phyloP scores from a whole-genome alignment of 53 echinoderm and acorn worm species.

The Stichopus horrens region DNA sequence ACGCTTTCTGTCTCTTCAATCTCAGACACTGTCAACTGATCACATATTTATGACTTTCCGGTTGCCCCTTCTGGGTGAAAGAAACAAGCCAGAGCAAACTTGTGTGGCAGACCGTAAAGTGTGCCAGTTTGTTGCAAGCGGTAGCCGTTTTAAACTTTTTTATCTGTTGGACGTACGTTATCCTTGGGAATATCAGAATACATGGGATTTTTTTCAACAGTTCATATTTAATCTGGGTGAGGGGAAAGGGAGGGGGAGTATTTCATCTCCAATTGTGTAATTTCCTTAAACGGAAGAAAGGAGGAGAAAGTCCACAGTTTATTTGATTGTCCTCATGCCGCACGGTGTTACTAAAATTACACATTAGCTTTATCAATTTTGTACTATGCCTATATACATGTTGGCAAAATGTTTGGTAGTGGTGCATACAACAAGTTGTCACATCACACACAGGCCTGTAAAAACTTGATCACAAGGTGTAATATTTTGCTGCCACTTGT shows the following conservation, averaged over 20 bases:
- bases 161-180: conserved; percentile 46
- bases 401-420: too few species aligned
- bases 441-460: too few species aligned
- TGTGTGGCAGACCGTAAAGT: conserved; percentile 32
- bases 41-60: too few species aligned
- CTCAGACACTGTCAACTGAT: too few species aligned
- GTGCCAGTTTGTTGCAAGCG: conserved; percentile 36
- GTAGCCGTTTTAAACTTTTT: conserved; percentile 44
- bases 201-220: conserved; percentile 48
- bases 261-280: conserved; percentile 14
- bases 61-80: conserved; percentile 35
- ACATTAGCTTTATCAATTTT: too few species aligned
- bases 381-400: too few species aligned
- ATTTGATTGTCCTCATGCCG: too few species aligned
- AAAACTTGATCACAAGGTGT: too few species aligned
- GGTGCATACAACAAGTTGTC: too few species aligned
- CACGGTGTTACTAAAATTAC: too few species aligned
- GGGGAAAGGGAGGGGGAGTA: conserved; percentile 7
- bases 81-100: conserved; percentile 27
- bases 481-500: too few species aligned
- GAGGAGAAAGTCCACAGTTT: not conserved
- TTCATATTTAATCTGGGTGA: conserved; percentile 44
- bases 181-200: conserved; percentile 42
- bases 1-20: too few species aligned
- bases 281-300: conserved; percentile 7